Evolutionary conservation across 1,140 invertebrate genomes (phyloP).

Genomic region (Achroia grisella): DNA sequence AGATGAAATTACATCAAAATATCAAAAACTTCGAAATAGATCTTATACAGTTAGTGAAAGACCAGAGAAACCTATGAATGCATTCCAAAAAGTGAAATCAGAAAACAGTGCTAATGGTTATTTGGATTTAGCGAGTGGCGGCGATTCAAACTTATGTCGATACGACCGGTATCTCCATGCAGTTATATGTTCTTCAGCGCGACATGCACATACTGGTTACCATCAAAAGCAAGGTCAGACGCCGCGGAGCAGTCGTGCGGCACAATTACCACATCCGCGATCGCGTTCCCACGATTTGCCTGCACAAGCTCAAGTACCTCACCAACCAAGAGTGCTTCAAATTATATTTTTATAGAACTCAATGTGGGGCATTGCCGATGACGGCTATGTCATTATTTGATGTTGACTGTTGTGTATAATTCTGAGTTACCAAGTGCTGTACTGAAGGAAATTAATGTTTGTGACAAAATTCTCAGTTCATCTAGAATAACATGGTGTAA

Average conservation of each 20-base stretch:
- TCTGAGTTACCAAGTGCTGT: slow-evolving; percentile 25
- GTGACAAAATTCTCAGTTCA: slow-evolving; percentile 1
- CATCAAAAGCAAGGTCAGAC: slow-evolving; percentile 53
- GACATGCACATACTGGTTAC: slow-evolving; percentile 59
- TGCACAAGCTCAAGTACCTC: slow-evolving; percentile 56
- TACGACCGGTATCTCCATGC: slow-evolving; percentile 77
- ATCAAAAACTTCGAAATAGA: slow-evolving; percentile 70
- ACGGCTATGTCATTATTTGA: slow-evolving; percentile 25
- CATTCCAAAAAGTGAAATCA: slow-evolving; percentile 46
- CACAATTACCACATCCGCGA: slow-evolving; percentile 36
- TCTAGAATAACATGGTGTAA: not conserved
- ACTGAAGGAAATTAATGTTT: slow-evolving; percentile 9
- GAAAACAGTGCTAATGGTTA: slow-evolving; percentile 58
- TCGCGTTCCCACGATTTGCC: slow-evolving; percentile 72
- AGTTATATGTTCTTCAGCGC: slow-evolving; percentile 71
- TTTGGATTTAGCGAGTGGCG: slow-evolving; percentile 58
- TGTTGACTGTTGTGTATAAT: slow-evolving; percentile 1
- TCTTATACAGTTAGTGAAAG: slow-evolving; percentile 73
- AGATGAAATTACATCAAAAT: slow-evolving; percentile 52
- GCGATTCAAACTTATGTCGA: slow-evolving; percentile 75
- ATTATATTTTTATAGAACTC: slow-evolving; percentile 69
- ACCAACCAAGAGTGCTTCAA: slow-evolving; percentile 64
- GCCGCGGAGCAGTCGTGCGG: slow-evolving; percentile 22
- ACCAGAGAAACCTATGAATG: slow-evolving; percentile 49
- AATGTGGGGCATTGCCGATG: slow-evolving; percentile 26